Conservation (phyloP, 2,113 vertebrate genomes). For the Shinisaurus crocodilurus region DNA sequence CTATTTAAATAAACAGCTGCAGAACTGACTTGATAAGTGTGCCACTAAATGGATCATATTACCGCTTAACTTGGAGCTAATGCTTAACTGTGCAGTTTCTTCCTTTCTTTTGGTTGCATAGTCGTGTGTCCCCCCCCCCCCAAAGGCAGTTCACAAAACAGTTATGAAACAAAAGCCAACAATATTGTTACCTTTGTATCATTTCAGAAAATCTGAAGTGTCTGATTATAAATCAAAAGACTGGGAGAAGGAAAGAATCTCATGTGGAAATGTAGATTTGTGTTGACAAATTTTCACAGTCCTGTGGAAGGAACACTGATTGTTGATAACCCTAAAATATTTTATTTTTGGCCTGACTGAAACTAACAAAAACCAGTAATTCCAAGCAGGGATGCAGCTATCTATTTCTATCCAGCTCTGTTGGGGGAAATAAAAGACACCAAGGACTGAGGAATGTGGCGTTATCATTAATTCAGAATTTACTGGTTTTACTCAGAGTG, state of each 20-base stretch:
- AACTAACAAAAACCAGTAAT: constrained; percentile 37
- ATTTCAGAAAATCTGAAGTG: constrained; percentile 56
- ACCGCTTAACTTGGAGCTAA: constrained; percentile 61
- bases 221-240: constrained; percentile 44
- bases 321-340: constrained; percentile 41
- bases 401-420: constrained; percentile 36
- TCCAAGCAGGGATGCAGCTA: constrained; percentile 20
- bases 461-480: constrained; percentile 11
- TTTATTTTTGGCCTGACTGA: constrained; percentile 15
- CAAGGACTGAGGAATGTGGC: constrained; percentile 21
- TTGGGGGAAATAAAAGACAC: constrained; percentile 38
- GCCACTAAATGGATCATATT: constrained; percentile 68
- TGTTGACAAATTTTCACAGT: constrained; percentile 43
- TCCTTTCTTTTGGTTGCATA: constrained; percentile 49
- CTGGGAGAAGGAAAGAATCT: constrained; percentile 8
- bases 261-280: constrained; percentile 26
- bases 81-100: constrained; percentile 57
- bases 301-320: constrained; percentile 46
- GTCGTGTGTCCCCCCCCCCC: too few relatives aligned
- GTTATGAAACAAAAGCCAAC: constrained; percentile 50
- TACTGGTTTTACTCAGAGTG: constrained; percentile 44
- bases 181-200: constrained; percentile 49
- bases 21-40: constrained; percentile 70
- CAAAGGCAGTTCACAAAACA: constrained; percentile 25
- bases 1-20: constrained; percentile 69